Conservation (phyloP, 2,797 vertebrate species). For the Sebastes jordani region DNA sequence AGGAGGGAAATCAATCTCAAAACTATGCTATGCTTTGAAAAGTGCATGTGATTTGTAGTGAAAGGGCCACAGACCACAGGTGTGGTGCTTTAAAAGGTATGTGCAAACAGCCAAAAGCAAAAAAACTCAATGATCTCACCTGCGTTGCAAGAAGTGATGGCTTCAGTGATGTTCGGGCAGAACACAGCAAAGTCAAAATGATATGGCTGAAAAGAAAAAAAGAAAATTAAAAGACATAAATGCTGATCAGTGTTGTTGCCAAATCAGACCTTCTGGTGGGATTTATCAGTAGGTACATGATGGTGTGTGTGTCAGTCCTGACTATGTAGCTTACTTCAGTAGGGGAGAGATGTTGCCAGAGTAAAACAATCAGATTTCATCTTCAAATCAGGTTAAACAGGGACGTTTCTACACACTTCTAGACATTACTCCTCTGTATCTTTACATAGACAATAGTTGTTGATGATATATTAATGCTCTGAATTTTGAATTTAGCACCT, state of each 20-base stretch:
- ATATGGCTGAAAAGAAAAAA: slow-evolving; percentile 82
- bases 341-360: too few relatives aligned
- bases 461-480: not conserved
- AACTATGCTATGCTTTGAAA: too few relatives aligned
- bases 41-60: not conserved
- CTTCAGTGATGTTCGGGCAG: slow-evolving; percentile 93
- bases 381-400: not conserved
- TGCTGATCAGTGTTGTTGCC: not conserved
- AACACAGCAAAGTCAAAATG: slow-evolving; percentile 94
- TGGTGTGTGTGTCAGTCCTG: too few relatives aligned
- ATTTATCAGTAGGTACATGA: too few relatives aligned
- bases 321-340: not conserved
- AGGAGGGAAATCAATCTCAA: too few relatives aligned
- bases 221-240: not conserved
- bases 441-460: not conserved
- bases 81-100: not conserved
- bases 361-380: not conserved
- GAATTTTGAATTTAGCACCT: not conserved
- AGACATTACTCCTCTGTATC: not conserved
- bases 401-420: not conserved
- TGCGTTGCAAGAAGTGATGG: slow-evolving; percentile 78
- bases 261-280: too few relatives aligned
- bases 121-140: slow-evolving; percentile 77
- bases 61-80: not conserved
- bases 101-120: too few relatives aligned